phyloP scores from a whole-genome alignment of 1,140 invertebrate genomes.

The Pseudomyrmex concolor region DNA sequence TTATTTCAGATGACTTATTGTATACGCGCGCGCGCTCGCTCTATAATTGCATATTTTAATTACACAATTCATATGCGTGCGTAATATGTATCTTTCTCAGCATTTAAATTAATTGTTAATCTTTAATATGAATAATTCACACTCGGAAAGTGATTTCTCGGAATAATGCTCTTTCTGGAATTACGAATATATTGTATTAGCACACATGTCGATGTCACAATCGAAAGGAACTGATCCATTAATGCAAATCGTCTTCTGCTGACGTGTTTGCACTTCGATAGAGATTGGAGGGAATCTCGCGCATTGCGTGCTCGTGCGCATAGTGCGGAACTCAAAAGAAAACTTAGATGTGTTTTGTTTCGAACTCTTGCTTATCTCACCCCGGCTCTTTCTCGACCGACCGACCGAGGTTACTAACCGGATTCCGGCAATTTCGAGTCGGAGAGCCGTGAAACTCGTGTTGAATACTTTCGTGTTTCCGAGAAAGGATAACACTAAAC shows the following conservation, averaged over 20 bases:
- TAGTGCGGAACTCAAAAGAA: slow-evolving; percentile 13
- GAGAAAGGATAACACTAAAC: slow-evolving; percentile 16
- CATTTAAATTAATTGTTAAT: slow-evolving; percentile 19
- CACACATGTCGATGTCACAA: neutral
- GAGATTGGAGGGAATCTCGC: slow-evolving; percentile 9
- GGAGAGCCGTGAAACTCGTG: slow-evolving; percentile 7
- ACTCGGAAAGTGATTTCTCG: neutral
- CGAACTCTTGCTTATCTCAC: slow-evolving; percentile 18
- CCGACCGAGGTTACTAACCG: slow-evolving; percentile 25
- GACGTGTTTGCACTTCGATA: neutral
- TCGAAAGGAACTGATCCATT: neutral
- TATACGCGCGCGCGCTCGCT: neutral
- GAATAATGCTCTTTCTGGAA: slow-evolving; percentile 17
- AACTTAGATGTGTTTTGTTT: slow-evolving; percentile 71
- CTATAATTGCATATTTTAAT: slow-evolving; percentile 25
- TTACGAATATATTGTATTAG: neutral
- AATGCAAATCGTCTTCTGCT: slow-evolving; percentile 14
- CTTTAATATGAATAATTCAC: neutral
- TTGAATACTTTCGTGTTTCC: slow-evolving; percentile 33
- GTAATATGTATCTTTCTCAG: neutral
- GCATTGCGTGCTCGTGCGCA: slow-evolving; percentile 19
- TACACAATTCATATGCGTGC: neutral
- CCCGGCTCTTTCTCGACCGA: neutral
- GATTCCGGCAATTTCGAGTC: slow-evolving; percentile 41
- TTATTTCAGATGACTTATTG: neutral